phyloP scores from a whole-genome alignment of 2,888 invertebrate species.

The Acholoe squamosa region DNA sequence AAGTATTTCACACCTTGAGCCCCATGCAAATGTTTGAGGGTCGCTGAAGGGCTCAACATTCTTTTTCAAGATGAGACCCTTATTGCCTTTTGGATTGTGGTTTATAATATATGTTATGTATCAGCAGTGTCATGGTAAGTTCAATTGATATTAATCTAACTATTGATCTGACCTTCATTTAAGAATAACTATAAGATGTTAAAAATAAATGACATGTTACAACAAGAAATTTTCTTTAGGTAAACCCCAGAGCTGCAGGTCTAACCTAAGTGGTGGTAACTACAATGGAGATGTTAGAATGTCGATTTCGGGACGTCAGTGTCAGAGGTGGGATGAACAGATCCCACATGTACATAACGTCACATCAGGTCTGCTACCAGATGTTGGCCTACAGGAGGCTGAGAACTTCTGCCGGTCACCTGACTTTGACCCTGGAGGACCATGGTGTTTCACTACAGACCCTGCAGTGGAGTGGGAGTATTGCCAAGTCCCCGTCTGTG shows the following conservation, averaged over 20 bases:
- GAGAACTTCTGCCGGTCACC: slow-evolving; percentile 43
- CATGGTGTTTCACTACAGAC: slow-evolving; percentile 56
- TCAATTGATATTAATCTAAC: too few species aligned
- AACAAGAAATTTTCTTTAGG: neutral
- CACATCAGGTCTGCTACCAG: slow-evolving; percentile 34
- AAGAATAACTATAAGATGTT: too few species aligned
- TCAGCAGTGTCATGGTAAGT: too few species aligned
- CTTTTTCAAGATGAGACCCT: too few species aligned
- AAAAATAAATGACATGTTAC: too few species aligned
- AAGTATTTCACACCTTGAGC: too few species aligned
- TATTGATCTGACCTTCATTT: too few species aligned
- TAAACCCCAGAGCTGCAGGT: neutral
- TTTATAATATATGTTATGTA: too few species aligned
- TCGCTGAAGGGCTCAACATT: too few species aligned
- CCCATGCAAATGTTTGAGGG: too few species aligned
- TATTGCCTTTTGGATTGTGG: too few species aligned
- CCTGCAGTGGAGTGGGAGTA: slow-evolving; percentile 45
- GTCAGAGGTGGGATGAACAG: slow-evolving; percentile 56
- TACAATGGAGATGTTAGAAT: neutral
- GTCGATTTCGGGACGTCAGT: neutral
- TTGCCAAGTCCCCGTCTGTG: neutral
- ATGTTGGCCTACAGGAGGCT: neutral
- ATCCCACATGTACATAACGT: slow-evolving; percentile 41
- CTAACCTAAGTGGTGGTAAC: slow-evolving; percentile 48
- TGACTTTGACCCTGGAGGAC: slow-evolving; percentile 51